Conservation (phyloP, 2,113 vertebrate species). For the Spermophilus dauricus region DNA sequence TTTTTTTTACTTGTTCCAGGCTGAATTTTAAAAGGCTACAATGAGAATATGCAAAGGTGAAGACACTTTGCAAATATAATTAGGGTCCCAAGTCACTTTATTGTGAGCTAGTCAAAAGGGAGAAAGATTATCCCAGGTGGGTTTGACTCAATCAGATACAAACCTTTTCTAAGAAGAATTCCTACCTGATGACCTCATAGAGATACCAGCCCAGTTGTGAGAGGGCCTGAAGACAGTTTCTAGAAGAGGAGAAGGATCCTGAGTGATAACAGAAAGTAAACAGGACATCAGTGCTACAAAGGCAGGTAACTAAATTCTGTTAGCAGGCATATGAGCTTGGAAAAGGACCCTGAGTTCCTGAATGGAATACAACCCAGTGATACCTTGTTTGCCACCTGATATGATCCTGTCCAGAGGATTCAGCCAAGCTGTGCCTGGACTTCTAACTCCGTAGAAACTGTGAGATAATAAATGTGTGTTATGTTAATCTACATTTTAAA, state of each 20-base stretch:
- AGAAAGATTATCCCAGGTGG: background rate
- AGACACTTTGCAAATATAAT: background rate
- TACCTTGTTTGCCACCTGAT: background rate
- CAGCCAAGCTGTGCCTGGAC: background rate
- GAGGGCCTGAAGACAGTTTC: too few species aligned
- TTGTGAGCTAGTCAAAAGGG: constrained; percentile 11
- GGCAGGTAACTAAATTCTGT: constrained; percentile 16
- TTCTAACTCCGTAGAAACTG: background rate
- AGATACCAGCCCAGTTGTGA: background rate
- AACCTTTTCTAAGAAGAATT: background rate
- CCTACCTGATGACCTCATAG: background rate
- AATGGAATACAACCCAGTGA: background rate
- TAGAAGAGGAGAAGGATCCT: background rate
- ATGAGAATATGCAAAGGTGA: background rate
- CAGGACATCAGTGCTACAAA: background rate
- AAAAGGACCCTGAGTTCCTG: background rate
- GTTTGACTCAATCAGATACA: background rate
- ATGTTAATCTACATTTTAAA: background rate
- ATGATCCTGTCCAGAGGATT: background rate
- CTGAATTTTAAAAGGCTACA: constrained; percentile 23
- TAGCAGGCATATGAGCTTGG: background rate
- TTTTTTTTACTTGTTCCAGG: background rate
- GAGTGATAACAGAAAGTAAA: background rate
- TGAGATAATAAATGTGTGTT: background rate
- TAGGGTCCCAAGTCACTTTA: background rate